phyloP scores from a whole-genome alignment of 2,797 vertebrate genomes.

The Coranthus polyacanthus region DNA sequence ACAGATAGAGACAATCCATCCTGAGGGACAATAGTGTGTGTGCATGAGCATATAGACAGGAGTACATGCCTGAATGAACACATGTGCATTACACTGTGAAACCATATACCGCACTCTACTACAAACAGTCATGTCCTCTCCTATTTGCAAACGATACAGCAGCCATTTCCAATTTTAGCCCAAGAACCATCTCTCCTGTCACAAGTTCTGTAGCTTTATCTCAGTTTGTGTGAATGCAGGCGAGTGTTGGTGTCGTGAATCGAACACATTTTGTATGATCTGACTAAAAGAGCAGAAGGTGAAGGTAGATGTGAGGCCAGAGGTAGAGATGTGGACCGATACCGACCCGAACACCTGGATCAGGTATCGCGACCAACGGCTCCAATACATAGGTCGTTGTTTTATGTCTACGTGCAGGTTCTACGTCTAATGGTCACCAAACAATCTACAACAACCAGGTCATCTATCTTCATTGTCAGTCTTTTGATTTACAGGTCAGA shows the following conservation, averaged over 20 bases:
- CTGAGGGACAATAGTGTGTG: slow-evolving; percentile 37
- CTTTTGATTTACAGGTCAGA: too few species aligned
- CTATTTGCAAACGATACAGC: slow-evolving; percentile 37
- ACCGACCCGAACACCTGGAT: too few species aligned
- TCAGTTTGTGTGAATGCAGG: slow-evolving; percentile 24
- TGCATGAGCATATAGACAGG: slow-evolving; percentile 18
- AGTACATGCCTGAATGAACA: slow-evolving; percentile 30
- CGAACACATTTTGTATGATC: neutral
- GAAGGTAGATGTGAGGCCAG: too few species aligned
- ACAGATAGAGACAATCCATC: slow-evolving; percentile 49
- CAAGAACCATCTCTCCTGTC: slow-evolving; percentile 42
- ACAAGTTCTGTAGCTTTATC: slow-evolving; percentile 41
- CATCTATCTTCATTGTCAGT: too few species aligned
- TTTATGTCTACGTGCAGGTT: too few species aligned
- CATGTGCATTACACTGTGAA: slow-evolving; percentile 47
- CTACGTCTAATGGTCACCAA: too few species aligned
- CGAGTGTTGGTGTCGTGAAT: slow-evolving; percentile 4
- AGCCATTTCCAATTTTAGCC: slow-evolving; percentile 55
- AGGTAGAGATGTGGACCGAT: too few species aligned
- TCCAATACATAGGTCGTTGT: too few species aligned
- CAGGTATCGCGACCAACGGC: too few species aligned
- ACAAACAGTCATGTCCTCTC: slow-evolving; percentile 42
- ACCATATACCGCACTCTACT: slow-evolving; percentile 14
- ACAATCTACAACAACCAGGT: too few species aligned
- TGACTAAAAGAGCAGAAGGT: too few species aligned